Base-by-base conservation (phyloP, 2,888 invertebrate species). In the Cataglyphis rosenhaueri region DNA sequence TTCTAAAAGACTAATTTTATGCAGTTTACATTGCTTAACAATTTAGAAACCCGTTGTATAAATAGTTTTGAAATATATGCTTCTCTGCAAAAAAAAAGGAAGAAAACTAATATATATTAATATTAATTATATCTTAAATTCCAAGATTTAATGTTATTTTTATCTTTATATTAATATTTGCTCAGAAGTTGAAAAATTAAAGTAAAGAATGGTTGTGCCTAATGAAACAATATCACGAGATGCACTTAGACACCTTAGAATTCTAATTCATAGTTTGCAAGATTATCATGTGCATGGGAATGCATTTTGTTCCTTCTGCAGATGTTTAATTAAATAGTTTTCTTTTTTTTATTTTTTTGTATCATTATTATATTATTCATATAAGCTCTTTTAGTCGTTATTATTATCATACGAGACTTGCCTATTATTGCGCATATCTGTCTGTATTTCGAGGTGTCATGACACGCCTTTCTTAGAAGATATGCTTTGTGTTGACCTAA, bases 401-500 rank as follows among this genome's bases (percentile, higher is more conserved):
- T 52, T 64, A 59, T 76, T 44, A 82, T 29, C 59, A 41, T 66
- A 52, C 59, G 76, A 82, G 82, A 85, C 55, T 79, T 87, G 68
- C 12, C 83, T 66, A 64, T n/a, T 83, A 83, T 25, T 52, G 55
- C 75, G 75, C 75, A 65, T 81, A 74, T 83, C 29, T 76, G 78
- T 59, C 66, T 81, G 76, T 87, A 82, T 84, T 81, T 79, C 61
- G 87, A 71, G 85, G 79, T 85, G 85, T 86, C 85, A 81, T 71
- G 88, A 87, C 86, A 85, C 81, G 78, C 84, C 83, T 83, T 62
- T 73, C 66, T 81, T 88, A 86, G 86, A 86, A 85, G 83, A 87
- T 88, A 90, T 90, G 90, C 92, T 92, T 92, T 93, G 92, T 93
- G 92, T 94, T 94, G 90, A 94, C 92, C 93, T 94, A 93, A 93